phyloP scores from a whole-genome alignment of 2,888 invertebrate species.

The Mantis religiosa region DNA sequence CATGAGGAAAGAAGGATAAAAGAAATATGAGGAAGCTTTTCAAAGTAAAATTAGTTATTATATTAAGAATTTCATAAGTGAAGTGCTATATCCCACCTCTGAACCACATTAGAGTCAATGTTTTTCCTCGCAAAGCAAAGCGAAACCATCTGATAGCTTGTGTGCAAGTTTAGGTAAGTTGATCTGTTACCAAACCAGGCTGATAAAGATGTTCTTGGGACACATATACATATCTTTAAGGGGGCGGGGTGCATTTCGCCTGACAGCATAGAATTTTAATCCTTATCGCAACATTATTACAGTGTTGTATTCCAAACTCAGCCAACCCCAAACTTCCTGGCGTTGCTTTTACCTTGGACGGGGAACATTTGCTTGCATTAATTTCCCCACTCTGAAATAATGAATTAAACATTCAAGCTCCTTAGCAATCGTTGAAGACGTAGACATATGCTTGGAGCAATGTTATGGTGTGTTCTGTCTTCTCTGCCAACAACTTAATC shows the following conservation, averaged over 20 bases:
- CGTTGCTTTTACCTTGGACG: neutral
- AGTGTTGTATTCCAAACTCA: neutral
- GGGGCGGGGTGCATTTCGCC: neutral
- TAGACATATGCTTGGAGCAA: neutral
- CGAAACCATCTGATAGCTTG: no score
- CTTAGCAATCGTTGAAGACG: neutral
- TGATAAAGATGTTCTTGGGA: neutral
- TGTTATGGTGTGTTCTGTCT: neutral
- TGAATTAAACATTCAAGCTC: neutral
- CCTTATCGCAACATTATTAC: neutral
- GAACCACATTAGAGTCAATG: no score
- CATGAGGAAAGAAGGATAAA: no score
- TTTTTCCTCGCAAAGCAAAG: no score
- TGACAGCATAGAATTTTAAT: neutral
- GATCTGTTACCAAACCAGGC: neutral
- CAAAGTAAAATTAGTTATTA: no score
- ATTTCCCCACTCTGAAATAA: neutral
- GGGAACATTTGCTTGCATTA: neutral
- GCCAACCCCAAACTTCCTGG: neutral
- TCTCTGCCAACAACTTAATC: neutral
- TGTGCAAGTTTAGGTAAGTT: no score
- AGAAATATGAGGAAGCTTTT: no score
- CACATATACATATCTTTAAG: neutral
- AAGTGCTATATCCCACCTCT: no score
- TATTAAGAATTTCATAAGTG: no score